These are phyloP conservation scores for Aproaerema taeniolella DNA, from an alignment of 2,888 invertebrate genomes.

Conservation along the genomic window DNA sequence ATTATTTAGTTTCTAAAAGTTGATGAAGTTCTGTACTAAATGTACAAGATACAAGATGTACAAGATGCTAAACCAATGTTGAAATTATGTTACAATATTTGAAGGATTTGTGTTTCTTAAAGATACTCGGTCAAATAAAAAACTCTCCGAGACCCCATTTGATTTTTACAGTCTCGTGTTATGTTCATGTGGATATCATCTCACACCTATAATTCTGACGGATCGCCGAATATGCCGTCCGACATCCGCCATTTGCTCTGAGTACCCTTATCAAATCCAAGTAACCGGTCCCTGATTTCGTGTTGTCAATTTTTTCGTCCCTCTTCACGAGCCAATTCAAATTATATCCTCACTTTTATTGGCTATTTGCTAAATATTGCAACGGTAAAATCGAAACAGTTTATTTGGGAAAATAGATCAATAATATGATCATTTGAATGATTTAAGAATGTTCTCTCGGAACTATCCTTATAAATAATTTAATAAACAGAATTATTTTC, in stretches of 20 bases:
- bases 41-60: no score
- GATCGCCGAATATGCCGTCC: conserved; percentile 9
- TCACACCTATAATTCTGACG: conserved; percentile 10
- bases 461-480: no score
- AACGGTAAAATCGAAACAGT: no score
- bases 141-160: conserved; percentile 5
- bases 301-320: conserved; percentile 12
- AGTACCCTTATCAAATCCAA: conserved; percentile 16
- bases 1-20: neutral
- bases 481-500: neutral
- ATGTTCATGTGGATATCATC: conserved; percentile 8
- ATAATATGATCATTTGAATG: no score
- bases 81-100: no score
- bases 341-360: conserved; percentile 7
- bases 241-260: conserved; percentile 12
- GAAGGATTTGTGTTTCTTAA: no score
- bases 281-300: conserved; percentile 10
- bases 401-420: no score
- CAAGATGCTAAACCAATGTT: no score
- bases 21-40: no score
- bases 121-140: no score
- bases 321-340: conserved; percentile 6
- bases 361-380: conserved; percentile 4
- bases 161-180: conserved; percentile 5
- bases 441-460: no score